phyloP scores from a whole-genome alignment of 2,113 vertebrate genomes.

The Apaloderma vittatum region DNA sequence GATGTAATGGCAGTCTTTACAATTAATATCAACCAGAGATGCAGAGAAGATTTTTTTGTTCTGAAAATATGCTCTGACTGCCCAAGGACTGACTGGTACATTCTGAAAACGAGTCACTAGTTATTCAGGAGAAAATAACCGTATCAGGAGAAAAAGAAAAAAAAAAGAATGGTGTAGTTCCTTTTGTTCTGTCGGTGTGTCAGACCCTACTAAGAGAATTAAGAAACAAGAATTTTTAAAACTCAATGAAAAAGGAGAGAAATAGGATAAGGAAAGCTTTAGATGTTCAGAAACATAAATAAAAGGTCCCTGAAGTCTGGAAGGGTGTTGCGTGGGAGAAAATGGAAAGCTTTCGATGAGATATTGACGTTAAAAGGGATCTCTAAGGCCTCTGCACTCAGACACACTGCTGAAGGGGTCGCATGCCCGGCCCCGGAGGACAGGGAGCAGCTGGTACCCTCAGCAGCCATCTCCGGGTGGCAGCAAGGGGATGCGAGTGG shows the following conservation, averaged over 20 bases:
- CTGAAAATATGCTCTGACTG: neutral
- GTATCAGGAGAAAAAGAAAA: neutral
- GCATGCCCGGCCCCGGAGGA: fast-evolving
- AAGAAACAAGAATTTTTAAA: slow-evolving; percentile 2
- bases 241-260: neutral
- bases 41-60: neutral
- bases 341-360: slow-evolving; percentile 24
- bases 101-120: slow-evolving; percentile 38
- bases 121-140: slow-evolving; percentile 54
- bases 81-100: neutral
- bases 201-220: neutral
- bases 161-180: neutral
- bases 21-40: slow-evolving; percentile 49
- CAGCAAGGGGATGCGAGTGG: neutral
- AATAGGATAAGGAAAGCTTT: slow-evolving; percentile 20
- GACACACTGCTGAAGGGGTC: neutral
- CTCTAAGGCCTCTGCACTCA: neutral
- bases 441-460: neutral
- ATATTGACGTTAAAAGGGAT: neutral
- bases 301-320: slow-evolving; percentile 23
- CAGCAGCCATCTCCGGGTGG: fast-evolving
- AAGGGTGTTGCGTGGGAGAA: slow-evolving; percentile 27
- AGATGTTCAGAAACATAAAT: slow-evolving; percentile 47
- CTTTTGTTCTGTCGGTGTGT: neutral
- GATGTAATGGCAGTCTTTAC: slow-evolving; percentile 32